Evolutionary conservation across 2,113 vertebrate genomes (phyloP).

Genomic region (Halcyon malimbica): DNA sequence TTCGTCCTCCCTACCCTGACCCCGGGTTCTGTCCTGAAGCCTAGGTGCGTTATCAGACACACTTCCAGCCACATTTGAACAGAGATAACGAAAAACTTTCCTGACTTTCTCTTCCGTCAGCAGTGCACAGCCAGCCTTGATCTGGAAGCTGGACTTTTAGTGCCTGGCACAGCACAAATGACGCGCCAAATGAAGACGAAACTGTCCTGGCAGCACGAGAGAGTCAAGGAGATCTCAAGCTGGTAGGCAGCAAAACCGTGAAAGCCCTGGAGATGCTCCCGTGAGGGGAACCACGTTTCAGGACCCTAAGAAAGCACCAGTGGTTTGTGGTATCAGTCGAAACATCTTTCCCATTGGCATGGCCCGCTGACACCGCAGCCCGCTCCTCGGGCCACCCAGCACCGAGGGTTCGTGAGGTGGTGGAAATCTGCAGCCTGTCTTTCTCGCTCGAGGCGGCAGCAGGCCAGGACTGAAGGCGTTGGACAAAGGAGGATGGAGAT

Average conservation of each 20-base stretch:
- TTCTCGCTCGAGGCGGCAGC: neutral
- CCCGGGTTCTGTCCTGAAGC: neutral
- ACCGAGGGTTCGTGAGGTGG: fast-evolving
- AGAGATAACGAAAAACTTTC: neutral
- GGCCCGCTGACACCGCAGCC: neutral
- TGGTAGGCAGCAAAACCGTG: neutral
- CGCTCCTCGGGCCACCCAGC: neutral
- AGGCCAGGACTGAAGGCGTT: neutral
- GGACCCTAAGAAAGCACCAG: neutral
- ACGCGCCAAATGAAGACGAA: neutral
- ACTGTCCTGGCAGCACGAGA: neutral
- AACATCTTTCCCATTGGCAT: neutral
- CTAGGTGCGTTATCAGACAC: neutral
- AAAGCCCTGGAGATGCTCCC: neutral
- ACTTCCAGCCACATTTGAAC: neutral
- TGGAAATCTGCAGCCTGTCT: neutral
- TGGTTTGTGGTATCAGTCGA: neutral
- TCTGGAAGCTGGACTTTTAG: neutral
- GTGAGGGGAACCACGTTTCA: neutral
- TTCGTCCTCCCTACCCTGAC: neutral
- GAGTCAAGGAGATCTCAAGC: neutral
- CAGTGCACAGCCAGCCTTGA: neutral
- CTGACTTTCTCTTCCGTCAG: neutral
- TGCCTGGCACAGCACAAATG: neutral
- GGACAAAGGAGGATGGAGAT: neutral